phyloP scores from a whole-genome alignment of 2,888 invertebrate genomes.

The Hyppa rectilinea region DNA sequence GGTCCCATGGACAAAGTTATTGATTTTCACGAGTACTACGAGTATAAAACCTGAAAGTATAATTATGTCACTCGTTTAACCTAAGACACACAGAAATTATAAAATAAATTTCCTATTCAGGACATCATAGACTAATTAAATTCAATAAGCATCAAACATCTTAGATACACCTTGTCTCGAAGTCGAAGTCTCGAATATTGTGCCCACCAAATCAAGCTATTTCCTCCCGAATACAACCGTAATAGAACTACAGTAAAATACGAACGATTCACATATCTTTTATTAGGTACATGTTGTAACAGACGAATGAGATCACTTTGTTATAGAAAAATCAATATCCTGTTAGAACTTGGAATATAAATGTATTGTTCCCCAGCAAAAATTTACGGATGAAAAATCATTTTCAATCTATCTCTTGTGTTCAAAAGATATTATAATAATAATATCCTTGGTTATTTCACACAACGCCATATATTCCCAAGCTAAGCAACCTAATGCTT shows the following conservation, averaged over 20 bases:
- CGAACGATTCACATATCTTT: slow-evolving; percentile 16
- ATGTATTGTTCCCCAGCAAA: not conserved
- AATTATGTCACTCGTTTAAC: no score
- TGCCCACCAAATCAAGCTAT: slow-evolving; percentile 12
- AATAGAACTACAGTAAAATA: slow-evolving; percentile 9
- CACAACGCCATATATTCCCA: no score
- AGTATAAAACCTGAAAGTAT: no score
- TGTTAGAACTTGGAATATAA: slow-evolving; percentile 4
- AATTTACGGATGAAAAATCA: not conserved
- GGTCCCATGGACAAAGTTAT: no score
- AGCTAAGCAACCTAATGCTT: no score
- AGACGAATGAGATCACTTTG: not conserved
- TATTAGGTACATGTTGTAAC: not conserved
- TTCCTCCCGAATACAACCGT: slow-evolving; percentile 2
- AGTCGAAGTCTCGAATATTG: no score
- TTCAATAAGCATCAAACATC: not conserved
- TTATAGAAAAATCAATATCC: slow-evolving; percentile 8
- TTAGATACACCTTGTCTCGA: not conserved
- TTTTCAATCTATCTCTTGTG: not conserved
- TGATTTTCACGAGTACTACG: no score
- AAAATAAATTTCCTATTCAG: no score
- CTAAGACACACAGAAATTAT: no score
- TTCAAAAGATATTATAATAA: not conserved
- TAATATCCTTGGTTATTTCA: no score
- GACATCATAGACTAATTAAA: not conserved